These are phyloP conservation scores for Epizoanthus rinbou DNA, from an alignment of 92 coral and sea anemone genomes.

Conservation along the genomic window DNA sequence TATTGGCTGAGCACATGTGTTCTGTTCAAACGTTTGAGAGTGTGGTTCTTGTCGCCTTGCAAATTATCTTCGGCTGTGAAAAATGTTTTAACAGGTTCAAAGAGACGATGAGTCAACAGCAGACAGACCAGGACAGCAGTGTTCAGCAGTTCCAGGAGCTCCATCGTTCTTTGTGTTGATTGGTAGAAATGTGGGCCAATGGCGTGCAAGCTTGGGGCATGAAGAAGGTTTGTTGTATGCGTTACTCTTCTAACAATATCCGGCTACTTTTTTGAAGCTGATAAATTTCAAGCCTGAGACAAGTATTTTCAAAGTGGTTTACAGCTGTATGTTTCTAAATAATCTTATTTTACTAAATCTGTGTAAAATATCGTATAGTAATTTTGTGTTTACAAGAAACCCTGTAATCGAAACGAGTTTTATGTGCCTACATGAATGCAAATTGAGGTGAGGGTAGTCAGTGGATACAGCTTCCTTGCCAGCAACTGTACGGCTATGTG, in stretches of 20 bases:
- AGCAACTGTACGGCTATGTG: too few species aligned
- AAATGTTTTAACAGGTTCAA: slow-evolving; percentile 56
- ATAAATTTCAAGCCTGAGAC: neutral
- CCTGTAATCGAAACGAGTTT: too few species aligned
- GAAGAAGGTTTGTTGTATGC: slow-evolving; percentile 64
- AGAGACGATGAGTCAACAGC: slow-evolving; percentile 71
- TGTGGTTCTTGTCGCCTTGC: neutral
- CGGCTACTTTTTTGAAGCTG: too few species aligned
- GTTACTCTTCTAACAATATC: neutral
- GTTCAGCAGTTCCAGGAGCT: slow-evolving; percentile 71
- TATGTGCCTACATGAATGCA: too few species aligned
- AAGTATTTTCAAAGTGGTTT: too few species aligned
- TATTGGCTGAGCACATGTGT: neutral
- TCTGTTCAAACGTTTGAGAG: neutral
- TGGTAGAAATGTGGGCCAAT: slow-evolving; percentile 85
- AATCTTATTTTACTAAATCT: too few species aligned
- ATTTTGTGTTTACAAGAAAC: too few species aligned
- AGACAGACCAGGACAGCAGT: slow-evolving; percentile 79
- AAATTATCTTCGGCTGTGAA: too few species aligned
- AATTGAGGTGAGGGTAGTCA: too few species aligned
- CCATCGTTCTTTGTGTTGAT: slow-evolving; percentile 83
- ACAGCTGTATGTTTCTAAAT: too few species aligned
- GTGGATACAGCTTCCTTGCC: too few species aligned
- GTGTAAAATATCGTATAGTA: too few species aligned
- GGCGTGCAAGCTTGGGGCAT: slow-evolving; percentile 86